phyloP scores from a whole-genome alignment of 2,113 vertebrate genomes.

The Ia io region DNA sequence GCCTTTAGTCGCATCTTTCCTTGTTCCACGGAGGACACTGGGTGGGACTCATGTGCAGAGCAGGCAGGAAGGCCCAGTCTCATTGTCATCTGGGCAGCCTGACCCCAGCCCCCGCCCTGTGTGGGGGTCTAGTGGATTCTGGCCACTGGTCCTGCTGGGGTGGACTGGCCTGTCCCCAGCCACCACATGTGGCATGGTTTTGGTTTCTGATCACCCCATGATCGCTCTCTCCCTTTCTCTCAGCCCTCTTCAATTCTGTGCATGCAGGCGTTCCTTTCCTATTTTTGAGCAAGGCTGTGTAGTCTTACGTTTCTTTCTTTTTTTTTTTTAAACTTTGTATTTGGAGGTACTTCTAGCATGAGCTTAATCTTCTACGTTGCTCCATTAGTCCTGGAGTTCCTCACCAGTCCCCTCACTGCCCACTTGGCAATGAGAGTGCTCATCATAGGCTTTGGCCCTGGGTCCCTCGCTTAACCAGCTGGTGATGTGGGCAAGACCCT shows the following conservation, averaged over 20 bases:
- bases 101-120: neutral
- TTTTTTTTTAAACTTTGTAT: neutral
- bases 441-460: neutral
- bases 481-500: no score
- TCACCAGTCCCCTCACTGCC: neutral
- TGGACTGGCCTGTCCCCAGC: neutral
- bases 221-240: neutral
- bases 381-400: neutral
- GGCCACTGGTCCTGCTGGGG: neutral
- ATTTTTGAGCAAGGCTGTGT: neutral
- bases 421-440: neutral
- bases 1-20: neutral
- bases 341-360: neutral
- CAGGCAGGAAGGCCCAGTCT: neutral
- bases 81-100: neutral
- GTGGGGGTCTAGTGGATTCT: neutral
- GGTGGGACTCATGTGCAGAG: neutral
- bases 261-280: neutral
- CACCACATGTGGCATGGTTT: neutral
- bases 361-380: neutral
- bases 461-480: neutral
- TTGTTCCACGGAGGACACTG: neutral
- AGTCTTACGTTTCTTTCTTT: neutral
- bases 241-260: neutral
- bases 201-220: neutral